These are phyloP conservation scores for Drosophila takahashii DNA, from an alignment of 1,140 invertebrate genomes.

Conservation along the genomic window DNA sequence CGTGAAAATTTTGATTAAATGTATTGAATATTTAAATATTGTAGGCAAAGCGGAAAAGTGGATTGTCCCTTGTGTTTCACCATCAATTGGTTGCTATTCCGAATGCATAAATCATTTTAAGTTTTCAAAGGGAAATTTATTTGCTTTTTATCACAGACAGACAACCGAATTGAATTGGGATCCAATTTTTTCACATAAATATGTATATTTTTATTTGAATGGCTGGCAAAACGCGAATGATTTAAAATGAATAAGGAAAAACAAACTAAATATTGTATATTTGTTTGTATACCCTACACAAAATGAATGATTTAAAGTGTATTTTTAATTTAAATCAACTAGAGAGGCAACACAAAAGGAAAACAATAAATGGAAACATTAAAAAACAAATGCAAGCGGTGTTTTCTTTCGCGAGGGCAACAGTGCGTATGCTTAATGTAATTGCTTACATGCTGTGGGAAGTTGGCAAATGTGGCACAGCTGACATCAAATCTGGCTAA, in stretches of 20 bases:
- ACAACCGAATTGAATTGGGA: slow-evolving; percentile 34
- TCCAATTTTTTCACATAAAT: slow-evolving; percentile 6
- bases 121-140: slow-evolving; percentile 17
- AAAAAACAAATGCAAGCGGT: slow-evolving; percentile 2
- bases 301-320: slow-evolving; percentile 62
- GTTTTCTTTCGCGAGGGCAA: slow-evolving; percentile 4
- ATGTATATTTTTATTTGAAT: slow-evolving; percentile 20
- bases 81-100: slow-evolving; percentile 23
- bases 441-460: slow-evolving; percentile 31
- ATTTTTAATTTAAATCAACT: slow-evolving; percentile 67
- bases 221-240: slow-evolving; percentile 44
- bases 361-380: slow-evolving; percentile 35
- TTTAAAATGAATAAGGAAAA: slow-evolving; percentile 25
- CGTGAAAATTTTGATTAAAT: slow-evolving; percentile 11
- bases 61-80: slow-evolving; percentile 25
- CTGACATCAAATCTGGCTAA: slow-evolving; percentile 60
- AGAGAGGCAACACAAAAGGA: slow-evolving; percentile 55
- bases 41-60: slow-evolving; percentile 14
- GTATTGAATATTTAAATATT: slow-evolving; percentile 7
- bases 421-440: slow-evolving; percentile 68
- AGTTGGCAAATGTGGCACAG: slow-evolving; percentile 5
- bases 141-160: slow-evolving; percentile 37
- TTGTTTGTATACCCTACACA: slow-evolving; percentile 54
- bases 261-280: slow-evolving; percentile 69
- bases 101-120: slow-evolving; percentile 47